These are phyloP conservation scores for Fratercula arctica DNA, from an alignment of 2,797 vertebrate genomes.

Conservation along the genomic window DNA sequence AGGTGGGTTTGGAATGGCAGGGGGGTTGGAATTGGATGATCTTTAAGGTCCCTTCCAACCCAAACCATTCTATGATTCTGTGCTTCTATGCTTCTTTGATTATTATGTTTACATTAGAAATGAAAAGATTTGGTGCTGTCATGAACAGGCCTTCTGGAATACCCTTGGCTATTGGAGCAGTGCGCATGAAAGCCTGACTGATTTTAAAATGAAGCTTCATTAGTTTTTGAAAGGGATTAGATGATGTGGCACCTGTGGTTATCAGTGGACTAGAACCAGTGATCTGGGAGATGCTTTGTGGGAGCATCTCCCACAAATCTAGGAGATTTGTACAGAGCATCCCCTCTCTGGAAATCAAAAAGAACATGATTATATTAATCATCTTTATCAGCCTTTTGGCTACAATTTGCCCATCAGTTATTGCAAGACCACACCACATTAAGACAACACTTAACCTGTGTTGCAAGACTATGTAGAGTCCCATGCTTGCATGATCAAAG, in stretches of 20 bases:
- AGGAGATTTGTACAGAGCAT: not conserved
- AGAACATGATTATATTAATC: not conserved
- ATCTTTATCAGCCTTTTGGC: not conserved
- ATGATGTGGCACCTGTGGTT: not conserved
- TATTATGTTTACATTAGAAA: not conserved
- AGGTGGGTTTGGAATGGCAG: not conserved
- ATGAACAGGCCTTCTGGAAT: not conserved
- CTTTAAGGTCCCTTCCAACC: not conserved
- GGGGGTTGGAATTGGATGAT: not conserved
- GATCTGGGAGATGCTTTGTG: not conserved
- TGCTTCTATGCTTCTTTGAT: not conserved
- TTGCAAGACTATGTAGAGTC: not conserved
- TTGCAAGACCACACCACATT: not conserved
- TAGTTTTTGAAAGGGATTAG: not conserved
- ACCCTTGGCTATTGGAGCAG: not conserved
- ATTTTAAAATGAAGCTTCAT: not conserved
- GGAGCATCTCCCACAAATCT: too few relatives aligned
- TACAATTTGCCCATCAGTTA: not conserved
- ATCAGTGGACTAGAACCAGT: not conserved
- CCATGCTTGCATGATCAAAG: not conserved
- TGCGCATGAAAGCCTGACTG: not conserved
- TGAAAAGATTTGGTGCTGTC: not conserved
- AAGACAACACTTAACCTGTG: not conserved
- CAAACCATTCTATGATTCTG: not conserved
- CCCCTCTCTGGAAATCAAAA: not conserved